Base-by-base conservation (phyloP, 2,113 vertebrate genomes). In the Ptilonorhynchus violaceus region DNA sequence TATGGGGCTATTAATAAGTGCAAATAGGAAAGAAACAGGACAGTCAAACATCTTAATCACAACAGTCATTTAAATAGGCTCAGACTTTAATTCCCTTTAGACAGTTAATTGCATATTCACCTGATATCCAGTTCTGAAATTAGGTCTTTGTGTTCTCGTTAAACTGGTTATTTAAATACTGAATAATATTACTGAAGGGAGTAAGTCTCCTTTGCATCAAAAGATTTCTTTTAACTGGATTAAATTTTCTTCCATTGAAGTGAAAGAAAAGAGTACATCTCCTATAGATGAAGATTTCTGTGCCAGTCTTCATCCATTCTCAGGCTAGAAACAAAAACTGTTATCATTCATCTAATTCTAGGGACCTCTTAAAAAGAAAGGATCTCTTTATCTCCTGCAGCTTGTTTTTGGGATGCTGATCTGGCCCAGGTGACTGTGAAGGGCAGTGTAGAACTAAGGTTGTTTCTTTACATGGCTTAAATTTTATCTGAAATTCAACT, bases 101-200 rank as follows among this genome's bases (percentile, higher is more conserved):
- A 28, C 67, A 83, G n/a, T 68, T 88, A 90, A 88, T 62, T 85
- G 90, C 85, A 66, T 58, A 68, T 64, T 58, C 41, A 60, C 35
- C 58, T 49, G 53, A 85, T 70, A 76, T 1, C 31, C 46, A 88
- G 41, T 90, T 79, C 66, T 92, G 92, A 93, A 97, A 93, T 96
- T 56, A 95, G 94, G 85, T 58, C 78, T 92, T 79, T 90, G 41
- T 94, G 88, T 88, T 95, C 90, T 79, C 56, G 30, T 92, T 85
- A 88, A 95, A 82, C 24, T 75, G 44, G 33, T 52, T 82, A 63
- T 72, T 95, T 78, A 76, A 87, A 75, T 89, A 75, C 52, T 69
- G 37, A 53, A 68, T 75, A 85, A 49, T 66, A 83, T 53, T 77
- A 84, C 64, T 59, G 31, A 89, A 79, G 74, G 49, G 88, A 82